These are phyloP conservation scores for Eueides isabella DNA, from an alignment of 1,140 invertebrate genomes.

Conservation along the genomic window DNA sequence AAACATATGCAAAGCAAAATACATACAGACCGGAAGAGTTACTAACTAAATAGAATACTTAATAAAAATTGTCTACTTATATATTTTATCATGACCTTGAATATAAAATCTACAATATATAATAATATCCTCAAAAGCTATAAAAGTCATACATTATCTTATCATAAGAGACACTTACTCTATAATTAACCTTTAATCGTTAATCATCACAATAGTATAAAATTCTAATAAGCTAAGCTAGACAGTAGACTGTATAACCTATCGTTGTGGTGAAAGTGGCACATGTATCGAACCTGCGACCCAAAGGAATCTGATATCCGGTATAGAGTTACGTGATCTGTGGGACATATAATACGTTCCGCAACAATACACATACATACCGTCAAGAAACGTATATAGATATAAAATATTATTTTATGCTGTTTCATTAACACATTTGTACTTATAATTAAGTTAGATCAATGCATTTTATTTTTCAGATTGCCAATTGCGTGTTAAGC, in stretches of 20 bases:
- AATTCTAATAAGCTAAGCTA: not conserved
- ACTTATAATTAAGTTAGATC: not conserved
- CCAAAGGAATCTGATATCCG: conserved; percentile 38
- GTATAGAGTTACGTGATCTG: conserved; percentile 30
- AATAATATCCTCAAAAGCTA: too few relatives aligned
- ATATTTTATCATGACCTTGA: too few relatives aligned
- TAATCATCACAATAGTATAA: not conserved
- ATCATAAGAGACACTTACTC: not conserved
- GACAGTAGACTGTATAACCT: not conserved
- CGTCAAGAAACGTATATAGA: not conserved
- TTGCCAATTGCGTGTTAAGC: too few relatives aligned
- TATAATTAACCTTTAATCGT: not conserved
- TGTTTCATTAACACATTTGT: not conserved
- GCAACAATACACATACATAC: conserved; percentile 7
- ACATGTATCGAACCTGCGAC: conserved; percentile 36
- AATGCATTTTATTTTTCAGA: too few relatives aligned
- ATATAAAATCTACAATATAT: too few relatives aligned
- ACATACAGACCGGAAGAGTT: too few relatives aligned
- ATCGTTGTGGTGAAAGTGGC: conserved; percentile 31
- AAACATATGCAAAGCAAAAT: too few relatives aligned
- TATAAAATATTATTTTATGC: not conserved
- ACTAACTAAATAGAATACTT: too few relatives aligned
- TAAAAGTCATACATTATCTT: not conserved
- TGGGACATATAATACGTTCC: conserved; percentile 32
- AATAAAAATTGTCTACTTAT: too few relatives aligned